Evolutionary conservation across 2,888 invertebrate genomes (phyloP).

Genomic region (Andrena marginata): DNA sequence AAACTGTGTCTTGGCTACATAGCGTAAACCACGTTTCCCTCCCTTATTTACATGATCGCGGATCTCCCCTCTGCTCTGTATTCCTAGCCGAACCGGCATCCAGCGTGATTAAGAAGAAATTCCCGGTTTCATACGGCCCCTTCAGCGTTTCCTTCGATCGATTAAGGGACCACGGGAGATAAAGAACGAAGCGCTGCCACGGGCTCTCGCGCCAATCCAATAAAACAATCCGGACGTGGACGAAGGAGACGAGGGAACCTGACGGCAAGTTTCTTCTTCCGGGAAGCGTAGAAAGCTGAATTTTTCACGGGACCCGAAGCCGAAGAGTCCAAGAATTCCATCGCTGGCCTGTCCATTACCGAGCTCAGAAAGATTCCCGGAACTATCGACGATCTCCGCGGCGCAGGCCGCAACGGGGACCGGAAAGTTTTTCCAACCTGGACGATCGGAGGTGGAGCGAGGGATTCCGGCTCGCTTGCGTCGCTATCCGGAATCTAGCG

Average conservation of each 20-base stretch:
- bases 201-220: conserved; percentile 22
- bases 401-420: background rate
- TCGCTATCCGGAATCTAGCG: background rate
- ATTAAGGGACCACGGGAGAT: background rate
- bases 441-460: background rate
- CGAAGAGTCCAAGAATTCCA: conserved; percentile 2
- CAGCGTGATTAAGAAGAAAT: conserved; percentile 30
- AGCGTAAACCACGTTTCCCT: conserved; percentile 57
- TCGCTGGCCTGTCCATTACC: conserved; percentile 15
- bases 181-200: conserved; percentile 8
- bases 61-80: conserved; percentile 5
- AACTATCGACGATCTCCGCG: conserved; percentile 23
- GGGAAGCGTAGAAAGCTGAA: background rate
- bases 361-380: conserved; percentile 13
- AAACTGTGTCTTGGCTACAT: conserved; percentile 61
- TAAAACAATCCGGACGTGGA: conserved; percentile 2
- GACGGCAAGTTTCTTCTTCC: background rate
- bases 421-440: conserved; percentile 3
- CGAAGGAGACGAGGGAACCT: background rate
- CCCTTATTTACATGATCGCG: conserved; percentile 58
- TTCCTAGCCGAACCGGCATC: background rate
- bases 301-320: conserved; percentile 27
- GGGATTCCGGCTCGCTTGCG: background rate
- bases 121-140: background rate
- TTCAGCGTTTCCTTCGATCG: conserved; percentile 18